Conservation (phyloP, 2,888 invertebrate genomes). For the Lamellibrachia satsuma region DNA sequence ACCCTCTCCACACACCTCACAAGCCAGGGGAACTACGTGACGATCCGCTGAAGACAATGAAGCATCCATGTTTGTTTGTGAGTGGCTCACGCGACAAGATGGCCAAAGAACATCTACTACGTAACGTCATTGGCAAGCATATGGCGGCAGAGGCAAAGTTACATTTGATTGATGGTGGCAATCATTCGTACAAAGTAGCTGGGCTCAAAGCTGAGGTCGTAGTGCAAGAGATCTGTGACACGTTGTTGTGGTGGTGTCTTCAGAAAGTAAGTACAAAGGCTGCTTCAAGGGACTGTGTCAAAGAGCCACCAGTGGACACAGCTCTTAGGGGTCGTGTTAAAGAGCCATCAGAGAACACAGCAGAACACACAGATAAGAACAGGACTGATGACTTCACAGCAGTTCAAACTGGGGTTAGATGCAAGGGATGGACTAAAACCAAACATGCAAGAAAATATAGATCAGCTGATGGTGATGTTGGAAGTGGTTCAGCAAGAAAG, state of each 20-base stretch:
- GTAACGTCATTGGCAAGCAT: not conserved
- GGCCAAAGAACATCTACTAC: not conserved
- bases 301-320: not conserved
- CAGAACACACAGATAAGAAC: not conserved
- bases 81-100: not conserved
- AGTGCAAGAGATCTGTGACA: not conserved
- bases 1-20: not conserved
- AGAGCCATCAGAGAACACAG: no score
- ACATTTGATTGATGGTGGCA: not conserved
- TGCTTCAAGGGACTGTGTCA: not conserved
- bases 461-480: not conserved
- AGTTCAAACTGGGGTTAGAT: not conserved
- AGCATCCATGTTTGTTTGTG: not conserved
- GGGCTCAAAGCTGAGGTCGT: not conserved
- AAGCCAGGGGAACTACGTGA: not conserved
- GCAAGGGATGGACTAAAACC: not conserved
- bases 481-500: not conserved
- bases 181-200: not conserved
- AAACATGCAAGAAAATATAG: not conserved
- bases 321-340: not conserved
- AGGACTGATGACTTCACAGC: not conserved
- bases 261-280: not conserved
- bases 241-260: not conserved
- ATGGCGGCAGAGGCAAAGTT: not conserved
- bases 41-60: not conserved